Base-by-base conservation (phyloP, 2,113 vertebrate genomes). In the Equus quagga region DNA sequence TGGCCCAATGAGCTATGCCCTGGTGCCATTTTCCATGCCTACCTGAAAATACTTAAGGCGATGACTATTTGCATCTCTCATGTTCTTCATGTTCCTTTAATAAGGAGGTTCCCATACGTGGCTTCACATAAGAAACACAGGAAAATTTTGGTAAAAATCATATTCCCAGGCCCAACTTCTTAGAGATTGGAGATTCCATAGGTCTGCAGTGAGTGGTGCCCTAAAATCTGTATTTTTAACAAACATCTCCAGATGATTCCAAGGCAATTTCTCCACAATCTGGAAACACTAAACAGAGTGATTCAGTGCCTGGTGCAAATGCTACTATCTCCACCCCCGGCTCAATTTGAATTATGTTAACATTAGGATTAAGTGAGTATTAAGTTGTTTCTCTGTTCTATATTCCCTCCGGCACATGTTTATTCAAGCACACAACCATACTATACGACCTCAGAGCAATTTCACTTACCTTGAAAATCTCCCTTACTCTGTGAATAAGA, bases 21-120 rank as follows among this genome's bases (percentile, higher is more conserved):
- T 6, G 0, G 3, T 8, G 11, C 44, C 67, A 0, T 33, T 89
- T 54, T 21, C 51, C 15, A 9, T 5, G 11, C 0, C 1, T 8
- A 14, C 8, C 1, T 31, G 51, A 26, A 84, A 75, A 46, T 23
- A 58, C 3, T 28, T 1, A 12, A 3, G 3, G 49, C 10, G 26
- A 28, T 4, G 13, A 26, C 19, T 49, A 0, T 36, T 33, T 69
- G 14, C 31, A 8, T 72, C 33, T 10, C 44, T 65, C 15, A 18
- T 2, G 5, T 65, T 60, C 7, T 73, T 41, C 6, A 2, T 14
- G 4, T 62, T 69, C 23, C 28, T 81, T 76, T 91, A 49, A 51
- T 36, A 46, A 76, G 11, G 9, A 24, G 31, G 28, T 41, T 86
- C 41, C 26, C 31, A 1, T 21, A 36, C 5, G 31, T 73, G 58